Percentiles rank a stretch among this genome's conserved stretches.
phyloP scores from a whole-genome alignment of 2,113 vertebrate species.

The Hippotragus niger region DNA sequence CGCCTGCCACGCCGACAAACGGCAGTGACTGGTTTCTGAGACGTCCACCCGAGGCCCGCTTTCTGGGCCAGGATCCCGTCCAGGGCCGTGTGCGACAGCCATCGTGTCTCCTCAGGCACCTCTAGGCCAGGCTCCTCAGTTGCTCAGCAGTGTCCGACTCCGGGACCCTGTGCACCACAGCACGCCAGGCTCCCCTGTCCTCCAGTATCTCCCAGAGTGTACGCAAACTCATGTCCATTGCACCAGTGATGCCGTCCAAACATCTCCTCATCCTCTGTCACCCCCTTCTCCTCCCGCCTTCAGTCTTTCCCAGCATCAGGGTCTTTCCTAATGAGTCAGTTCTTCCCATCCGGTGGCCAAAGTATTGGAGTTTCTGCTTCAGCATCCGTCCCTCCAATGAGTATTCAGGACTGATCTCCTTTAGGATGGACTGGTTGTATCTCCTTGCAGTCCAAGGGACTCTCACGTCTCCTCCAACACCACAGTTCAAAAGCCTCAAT shows the following conservation, averaged over 20 bases:
- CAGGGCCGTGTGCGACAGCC: rapidly evolving
- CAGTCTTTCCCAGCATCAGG: neutral
- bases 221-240: neutral
- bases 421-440: neutral
- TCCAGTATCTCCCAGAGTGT: neutral
- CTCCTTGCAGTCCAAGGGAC: neutral
- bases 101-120: rapidly evolving
- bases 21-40: neutral
- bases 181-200: neutral
- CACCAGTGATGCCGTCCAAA: neutral
- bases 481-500: neutral
- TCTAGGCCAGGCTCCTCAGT: rapidly evolving
- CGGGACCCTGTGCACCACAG: neutral
- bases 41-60: neutral
- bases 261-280: neutral
- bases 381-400: neutral
- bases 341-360: neutral
- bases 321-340: neutral
- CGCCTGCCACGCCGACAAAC: rapidly evolving
- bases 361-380: neutral
- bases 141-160: neutral
- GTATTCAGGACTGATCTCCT: neutral
- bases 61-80: neutral
- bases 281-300: neutral
- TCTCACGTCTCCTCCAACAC: neutral